phyloP scores from a whole-genome alignment of 2,888 invertebrate genomes.

The Coleophora flavipennella region DNA sequence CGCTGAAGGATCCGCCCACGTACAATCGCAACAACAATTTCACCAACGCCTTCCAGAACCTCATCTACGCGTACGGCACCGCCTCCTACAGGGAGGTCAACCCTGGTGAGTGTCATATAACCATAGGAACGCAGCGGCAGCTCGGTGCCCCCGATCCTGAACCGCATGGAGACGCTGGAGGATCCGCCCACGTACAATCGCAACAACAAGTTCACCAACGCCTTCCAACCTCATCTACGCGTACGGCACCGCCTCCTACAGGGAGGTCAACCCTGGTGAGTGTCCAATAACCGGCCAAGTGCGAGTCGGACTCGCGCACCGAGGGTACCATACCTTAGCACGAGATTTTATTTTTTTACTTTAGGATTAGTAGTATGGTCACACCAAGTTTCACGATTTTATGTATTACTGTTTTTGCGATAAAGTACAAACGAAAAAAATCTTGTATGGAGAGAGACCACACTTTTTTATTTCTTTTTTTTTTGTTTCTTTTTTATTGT shows the following conservation, averaged over 20 bases:
- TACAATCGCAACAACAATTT: conserved; percentile 98
- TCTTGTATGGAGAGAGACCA: no score
- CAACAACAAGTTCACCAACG: conserved; percentile 95
- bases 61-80: conserved; percentile 97
- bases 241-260: conserved; percentile 95
- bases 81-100: conserved; percentile 97
- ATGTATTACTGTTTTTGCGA: no score
- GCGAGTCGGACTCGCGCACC: no score
- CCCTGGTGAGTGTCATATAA: conserved; percentile 73
- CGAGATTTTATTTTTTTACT: no score
- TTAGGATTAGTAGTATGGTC: no score
- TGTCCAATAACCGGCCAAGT: no score
- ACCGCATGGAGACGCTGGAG: conserved; percentile 91
- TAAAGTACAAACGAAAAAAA: no score
- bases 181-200: conserved; percentile 96
- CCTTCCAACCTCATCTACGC: conserved; percentile 97
- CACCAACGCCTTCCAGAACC: conserved; percentile 93
- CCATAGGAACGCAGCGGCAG: conserved; percentile 91
- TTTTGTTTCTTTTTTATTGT: no score
- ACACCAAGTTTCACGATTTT: no score
- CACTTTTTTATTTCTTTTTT: no score
- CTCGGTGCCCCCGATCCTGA: conserved; percentile 95
- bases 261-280: conserved; percentile 94
- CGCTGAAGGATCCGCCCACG: conserved; percentile 91
- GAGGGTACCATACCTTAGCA: no score